Evolutionary conservation across 2,797 vertebrate genomes (phyloP).

Genomic region (Neomorphus geoffroyi): DNA sequence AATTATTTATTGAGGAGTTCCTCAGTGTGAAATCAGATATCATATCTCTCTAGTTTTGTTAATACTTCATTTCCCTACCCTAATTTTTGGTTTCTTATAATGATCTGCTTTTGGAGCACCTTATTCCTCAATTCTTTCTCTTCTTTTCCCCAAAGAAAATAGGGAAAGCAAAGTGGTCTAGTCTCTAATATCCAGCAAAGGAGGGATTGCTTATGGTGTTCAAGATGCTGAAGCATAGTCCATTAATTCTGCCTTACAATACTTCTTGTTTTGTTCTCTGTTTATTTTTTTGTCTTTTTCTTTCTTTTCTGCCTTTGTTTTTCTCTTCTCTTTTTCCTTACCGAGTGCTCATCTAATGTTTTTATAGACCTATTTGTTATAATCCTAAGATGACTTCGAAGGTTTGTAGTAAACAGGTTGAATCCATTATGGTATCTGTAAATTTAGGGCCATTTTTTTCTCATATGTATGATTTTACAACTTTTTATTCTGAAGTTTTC

Average conservation of each 20-base stretch:
- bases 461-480: background rate
- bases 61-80: background rate
- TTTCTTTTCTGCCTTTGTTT: background rate
- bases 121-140: background rate
- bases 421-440: background rate
- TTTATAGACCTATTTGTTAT: background rate
- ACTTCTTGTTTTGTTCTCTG: background rate
- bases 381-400: background rate
- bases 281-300: background rate
- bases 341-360: background rate
- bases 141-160: background rate
- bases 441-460: background rate
- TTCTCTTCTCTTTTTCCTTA: background rate
- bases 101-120: background rate
- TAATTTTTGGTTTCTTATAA: background rate
- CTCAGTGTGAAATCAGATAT: background rate
- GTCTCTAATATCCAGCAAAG: background rate
- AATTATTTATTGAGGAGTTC: background rate
- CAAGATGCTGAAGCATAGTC: background rate
- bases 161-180: background rate
- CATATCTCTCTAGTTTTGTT: background rate
- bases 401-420: background rate
- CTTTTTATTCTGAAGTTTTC: background rate
- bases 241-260: background rate
- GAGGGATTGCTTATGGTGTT: background rate